These are phyloP conservation scores for Periplaneta americana DNA, from an alignment of 1,140 invertebrate genomes.

Conservation along the genomic window DNA sequence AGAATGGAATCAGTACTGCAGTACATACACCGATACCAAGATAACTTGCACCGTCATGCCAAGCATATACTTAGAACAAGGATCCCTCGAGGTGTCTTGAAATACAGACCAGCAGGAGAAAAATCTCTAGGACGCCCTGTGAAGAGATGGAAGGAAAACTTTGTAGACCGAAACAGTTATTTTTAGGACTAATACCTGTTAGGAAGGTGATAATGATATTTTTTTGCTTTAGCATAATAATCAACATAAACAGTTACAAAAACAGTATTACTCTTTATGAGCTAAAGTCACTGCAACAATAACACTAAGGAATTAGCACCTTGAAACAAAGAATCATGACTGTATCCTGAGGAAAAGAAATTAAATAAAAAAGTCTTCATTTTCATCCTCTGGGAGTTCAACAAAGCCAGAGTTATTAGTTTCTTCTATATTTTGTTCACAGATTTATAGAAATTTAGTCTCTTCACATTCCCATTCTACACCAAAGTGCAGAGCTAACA, in stretches of 20 bases:
- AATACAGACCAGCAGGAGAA: no score
- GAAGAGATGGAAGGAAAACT: no score
- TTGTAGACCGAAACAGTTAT: no score
- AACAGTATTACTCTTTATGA: not conserved
- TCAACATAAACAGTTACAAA: not conserved
- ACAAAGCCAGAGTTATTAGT: not conserved
- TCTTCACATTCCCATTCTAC: not conserved
- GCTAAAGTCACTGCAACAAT: not conserved
- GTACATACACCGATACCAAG: no score
- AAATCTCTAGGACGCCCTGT: no score
- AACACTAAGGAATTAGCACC: not conserved
- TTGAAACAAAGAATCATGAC: not conserved
- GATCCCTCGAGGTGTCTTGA: no score
- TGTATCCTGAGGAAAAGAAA: not conserved
- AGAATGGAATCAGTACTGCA: no score
- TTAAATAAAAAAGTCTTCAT: not conserved
- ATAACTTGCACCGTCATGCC: no score
- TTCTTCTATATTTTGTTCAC: not conserved
- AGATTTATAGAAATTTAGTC: not conserved
- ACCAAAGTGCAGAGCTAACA: not conserved
- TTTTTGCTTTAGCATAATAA: not conserved
- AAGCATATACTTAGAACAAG: no score
- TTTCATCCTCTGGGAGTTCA: not conserved
- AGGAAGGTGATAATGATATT: no score
- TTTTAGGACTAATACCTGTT: no score